Evolutionary conservation across 2,797 vertebrate genomes (phyloP).

Genomic region (Mustela erminea): DNA sequence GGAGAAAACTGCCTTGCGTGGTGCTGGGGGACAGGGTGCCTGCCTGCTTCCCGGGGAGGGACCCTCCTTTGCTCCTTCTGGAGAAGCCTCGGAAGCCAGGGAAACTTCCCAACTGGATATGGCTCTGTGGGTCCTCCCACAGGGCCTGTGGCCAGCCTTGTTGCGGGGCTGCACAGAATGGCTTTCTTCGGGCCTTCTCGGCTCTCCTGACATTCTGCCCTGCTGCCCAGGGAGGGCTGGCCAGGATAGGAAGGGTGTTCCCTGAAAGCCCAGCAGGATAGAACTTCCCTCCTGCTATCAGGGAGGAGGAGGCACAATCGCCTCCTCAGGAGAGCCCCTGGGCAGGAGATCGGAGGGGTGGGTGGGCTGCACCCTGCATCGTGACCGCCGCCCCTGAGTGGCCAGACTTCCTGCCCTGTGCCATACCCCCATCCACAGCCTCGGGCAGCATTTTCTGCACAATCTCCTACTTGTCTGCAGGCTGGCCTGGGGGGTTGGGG

Average conservation of each 20-base stretch:
- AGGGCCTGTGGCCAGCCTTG: neutral
- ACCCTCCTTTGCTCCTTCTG: neutral
- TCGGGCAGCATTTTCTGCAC: neutral
- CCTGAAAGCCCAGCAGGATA: neutral
- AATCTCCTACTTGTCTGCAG: neutral
- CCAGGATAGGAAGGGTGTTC: neutral
- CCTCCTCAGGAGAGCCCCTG: neutral
- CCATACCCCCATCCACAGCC: neutral
- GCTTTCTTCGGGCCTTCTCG: neutral
- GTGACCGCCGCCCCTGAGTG: neutral
- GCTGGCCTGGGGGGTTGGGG: neutral
- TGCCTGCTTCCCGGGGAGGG: neutral
- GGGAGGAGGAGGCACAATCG: too few species aligned
- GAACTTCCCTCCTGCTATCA: neutral
- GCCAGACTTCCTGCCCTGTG: neutral
- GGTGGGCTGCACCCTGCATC: neutral
- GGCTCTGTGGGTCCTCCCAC: neutral
- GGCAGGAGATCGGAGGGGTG: neutral
- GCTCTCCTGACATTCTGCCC: too few species aligned
- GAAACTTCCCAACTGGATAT: neutral
- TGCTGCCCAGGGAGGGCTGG: neutral
- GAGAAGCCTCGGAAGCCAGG: neutral
- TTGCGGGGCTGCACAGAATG: neutral
- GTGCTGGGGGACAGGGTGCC: too few species aligned
- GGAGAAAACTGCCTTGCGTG: neutral